Percentiles rank a stretch among this genome's conserved stretches.
Evolutionary conservation across 2,113 vertebrate genomes (phyloP).

Genomic region (Peromyscus leucopus): DNA sequence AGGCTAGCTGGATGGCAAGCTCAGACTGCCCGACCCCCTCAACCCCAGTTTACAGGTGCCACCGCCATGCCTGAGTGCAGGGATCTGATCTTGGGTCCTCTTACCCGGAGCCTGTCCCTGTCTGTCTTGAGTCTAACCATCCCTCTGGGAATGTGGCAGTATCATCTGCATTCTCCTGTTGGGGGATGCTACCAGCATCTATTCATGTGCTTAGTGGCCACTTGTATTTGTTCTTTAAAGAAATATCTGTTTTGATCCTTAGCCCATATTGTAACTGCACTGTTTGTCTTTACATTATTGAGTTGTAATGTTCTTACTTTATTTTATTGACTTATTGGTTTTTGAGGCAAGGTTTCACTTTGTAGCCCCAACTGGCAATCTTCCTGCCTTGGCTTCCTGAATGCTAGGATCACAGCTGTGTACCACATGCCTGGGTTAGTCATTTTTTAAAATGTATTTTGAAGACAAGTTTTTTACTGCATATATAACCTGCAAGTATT

Average conservation of each 20-base stretch:
- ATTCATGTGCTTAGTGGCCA: not conserved
- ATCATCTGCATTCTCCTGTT: not conserved
- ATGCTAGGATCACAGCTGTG: not conserved
- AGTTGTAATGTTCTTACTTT: not conserved
- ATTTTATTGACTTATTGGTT: not conserved
- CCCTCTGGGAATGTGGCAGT: not conserved
- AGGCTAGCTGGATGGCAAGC: too few species aligned
- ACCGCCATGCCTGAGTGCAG: not conserved
- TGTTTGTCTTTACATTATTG: slow-evolving; percentile 33
- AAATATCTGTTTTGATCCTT: not conserved
- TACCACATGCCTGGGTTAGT: not conserved
- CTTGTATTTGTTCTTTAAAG: slow-evolving; percentile 28
- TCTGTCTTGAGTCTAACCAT: not conserved
- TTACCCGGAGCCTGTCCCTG: not conserved
- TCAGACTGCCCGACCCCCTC: not conserved
- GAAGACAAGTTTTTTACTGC: not conserved
- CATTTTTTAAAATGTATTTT: not conserved
- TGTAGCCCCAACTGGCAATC: not conserved
- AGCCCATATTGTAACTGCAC: not conserved
- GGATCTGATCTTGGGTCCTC: not conserved
- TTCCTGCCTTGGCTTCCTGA: not conserved
- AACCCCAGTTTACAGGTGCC: too few species aligned
- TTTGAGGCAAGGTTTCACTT: not conserved
- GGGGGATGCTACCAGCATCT: not conserved
- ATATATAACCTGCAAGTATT: not conserved